Conservation (phyloP, 2,888 invertebrate genomes). For the Labia minor region DNA sequence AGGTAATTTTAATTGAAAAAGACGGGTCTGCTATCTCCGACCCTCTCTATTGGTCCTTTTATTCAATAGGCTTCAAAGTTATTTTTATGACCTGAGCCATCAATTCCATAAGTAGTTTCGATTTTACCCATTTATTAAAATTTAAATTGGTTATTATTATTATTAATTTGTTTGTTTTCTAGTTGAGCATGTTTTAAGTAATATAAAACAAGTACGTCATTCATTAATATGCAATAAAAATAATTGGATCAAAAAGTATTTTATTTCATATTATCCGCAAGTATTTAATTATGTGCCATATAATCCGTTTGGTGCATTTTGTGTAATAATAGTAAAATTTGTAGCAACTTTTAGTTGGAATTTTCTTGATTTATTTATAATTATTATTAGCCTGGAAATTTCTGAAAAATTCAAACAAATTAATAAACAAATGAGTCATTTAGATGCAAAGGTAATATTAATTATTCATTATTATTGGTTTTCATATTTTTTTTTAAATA, state of each 20-base stretch:
- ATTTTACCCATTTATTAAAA: too few relatives aligned
- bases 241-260: slow-evolving; percentile 20
- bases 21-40: too few relatives aligned
- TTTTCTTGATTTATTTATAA: slow-evolving; percentile 25
- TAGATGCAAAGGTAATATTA: neutral
- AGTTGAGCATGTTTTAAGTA: neutral
- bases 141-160: neutral
- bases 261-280: slow-evolving; percentile 34
- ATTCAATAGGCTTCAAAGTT: too few relatives aligned
- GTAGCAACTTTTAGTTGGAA: slow-evolving; percentile 26
- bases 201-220: neutral
- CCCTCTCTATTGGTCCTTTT: too few relatives aligned
- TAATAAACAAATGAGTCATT: slow-evolving; percentile 14
- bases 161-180: neutral
- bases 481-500: too few relatives aligned
- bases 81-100: too few relatives aligned
- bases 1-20: too few relatives aligned
- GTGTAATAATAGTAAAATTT: slow-evolving; percentile 19
- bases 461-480: too few relatives aligned
- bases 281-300: slow-evolving; percentile 42
- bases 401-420: slow-evolving; percentile 24
- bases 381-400: slow-evolving; percentile 24
- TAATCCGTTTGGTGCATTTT: slow-evolving; percentile 35
- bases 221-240: neutral
- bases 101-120: too few relatives aligned